Conservation (phyloP, 2,888 invertebrate genomes). For the Balanococcus diminutus region DNA sequence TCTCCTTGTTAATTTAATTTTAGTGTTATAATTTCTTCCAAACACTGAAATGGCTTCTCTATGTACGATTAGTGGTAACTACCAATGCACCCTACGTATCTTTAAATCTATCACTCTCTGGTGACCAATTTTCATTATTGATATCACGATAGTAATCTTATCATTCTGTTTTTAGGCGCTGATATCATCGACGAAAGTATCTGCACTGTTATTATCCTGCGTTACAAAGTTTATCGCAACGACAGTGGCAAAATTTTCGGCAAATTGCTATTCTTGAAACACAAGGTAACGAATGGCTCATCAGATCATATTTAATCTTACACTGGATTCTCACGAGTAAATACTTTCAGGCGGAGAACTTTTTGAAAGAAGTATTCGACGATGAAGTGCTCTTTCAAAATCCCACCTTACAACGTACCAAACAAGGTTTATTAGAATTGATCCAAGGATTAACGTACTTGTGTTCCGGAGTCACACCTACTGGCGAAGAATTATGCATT, state of each 20-base stretch:
- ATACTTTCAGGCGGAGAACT: slow-evolving; percentile 46
- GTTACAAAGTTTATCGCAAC: slow-evolving; percentile 46
- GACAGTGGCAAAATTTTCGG: slow-evolving; percentile 49
- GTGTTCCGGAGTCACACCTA: slow-evolving; percentile 48
- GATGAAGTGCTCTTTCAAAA: slow-evolving; percentile 46
- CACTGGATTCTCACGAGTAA: neutral
- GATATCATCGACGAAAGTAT: slow-evolving; percentile 25
- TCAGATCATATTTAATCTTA: neutral
- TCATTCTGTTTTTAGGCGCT: slow-evolving; percentile 23
- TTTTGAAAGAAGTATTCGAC: slow-evolving; percentile 44
- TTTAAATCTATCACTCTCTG: neutral
- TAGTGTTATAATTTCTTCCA: neutral
- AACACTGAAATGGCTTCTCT: neutral
- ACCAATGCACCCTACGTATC: neutral
- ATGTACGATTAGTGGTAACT: too few species aligned
- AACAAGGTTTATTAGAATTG: slow-evolving; percentile 44
- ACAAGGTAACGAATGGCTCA: slow-evolving; percentile 25
- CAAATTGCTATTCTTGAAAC: slow-evolving; percentile 42
- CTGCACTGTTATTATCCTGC: slow-evolving; percentile 43
- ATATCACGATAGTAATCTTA: neutral
- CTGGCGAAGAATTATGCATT: slow-evolving; percentile 43
- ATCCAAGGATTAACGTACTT: slow-evolving; percentile 46
- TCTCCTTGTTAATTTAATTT: neutral
- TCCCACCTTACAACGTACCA: slow-evolving; percentile 38
- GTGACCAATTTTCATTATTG: neutral